These are phyloP conservation scores for Chouioia cunea DNA, from an alignment of 2,888 invertebrate species.

Conservation along the genomic window DNA sequence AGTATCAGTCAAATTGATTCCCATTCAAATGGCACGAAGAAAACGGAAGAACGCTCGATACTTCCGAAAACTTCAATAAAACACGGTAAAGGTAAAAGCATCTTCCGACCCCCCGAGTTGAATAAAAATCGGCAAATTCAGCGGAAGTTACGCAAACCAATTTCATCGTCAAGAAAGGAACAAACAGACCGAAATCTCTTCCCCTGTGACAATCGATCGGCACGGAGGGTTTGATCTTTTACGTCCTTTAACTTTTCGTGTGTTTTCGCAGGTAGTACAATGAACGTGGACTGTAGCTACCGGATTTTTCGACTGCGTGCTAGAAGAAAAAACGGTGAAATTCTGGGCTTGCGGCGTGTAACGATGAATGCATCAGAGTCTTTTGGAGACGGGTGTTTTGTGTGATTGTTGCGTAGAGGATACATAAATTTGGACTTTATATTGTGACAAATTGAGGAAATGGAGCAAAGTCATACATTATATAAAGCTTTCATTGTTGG, in stretches of 20 bases:
- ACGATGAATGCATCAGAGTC: too few species aligned
- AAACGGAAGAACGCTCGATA: too few species aligned
- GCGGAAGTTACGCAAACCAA: constrained; percentile 35
- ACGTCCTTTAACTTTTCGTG: constrained; percentile 18
- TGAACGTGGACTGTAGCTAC: not conserved
- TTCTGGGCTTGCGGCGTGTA: too few species aligned
- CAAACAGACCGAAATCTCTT: constrained; percentile 22
- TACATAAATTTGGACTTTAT: too few species aligned
- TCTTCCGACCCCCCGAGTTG: not conserved
- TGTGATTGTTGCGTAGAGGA: too few species aligned
- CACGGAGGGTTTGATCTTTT: constrained; percentile 44
- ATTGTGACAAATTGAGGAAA: too few species aligned
- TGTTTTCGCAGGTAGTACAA: constrained; percentile 5
- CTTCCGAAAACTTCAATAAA: not conserved
- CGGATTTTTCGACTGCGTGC: not conserved
- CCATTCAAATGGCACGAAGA: too few species aligned
- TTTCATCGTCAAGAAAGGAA: constrained; percentile 20
- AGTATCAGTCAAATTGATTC: too few species aligned
- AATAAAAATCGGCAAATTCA: constrained; percentile 27
- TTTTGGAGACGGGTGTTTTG: too few species aligned
- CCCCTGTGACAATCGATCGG: constrained; percentile 38
- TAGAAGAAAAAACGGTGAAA: constrained; percentile 8
- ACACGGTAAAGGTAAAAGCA: not conserved
- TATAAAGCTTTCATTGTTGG: too few species aligned
- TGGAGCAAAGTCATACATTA: too few species aligned